Evolutionary conservation across 2,797 vertebrate genomes (phyloP).

Genomic region (Poecilia picta): DNA sequence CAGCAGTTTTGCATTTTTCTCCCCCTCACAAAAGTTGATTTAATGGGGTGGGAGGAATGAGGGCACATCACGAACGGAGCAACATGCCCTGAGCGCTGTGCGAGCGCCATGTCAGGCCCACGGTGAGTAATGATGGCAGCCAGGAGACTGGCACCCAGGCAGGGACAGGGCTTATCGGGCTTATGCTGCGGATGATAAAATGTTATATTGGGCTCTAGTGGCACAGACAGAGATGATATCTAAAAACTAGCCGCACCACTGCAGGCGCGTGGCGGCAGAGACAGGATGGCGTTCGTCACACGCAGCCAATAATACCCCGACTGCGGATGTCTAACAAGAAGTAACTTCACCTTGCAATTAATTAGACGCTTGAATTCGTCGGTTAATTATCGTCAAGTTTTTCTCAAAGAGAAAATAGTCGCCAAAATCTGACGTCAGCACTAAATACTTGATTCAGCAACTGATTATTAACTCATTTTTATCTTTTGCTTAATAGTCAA

Average conservation of each 20-base stretch:
- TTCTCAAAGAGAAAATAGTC: constrained; percentile 21
- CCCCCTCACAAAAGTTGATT: constrained; percentile 60
- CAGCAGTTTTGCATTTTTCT: constrained; percentile 57
- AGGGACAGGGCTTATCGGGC: constrained; percentile 70
- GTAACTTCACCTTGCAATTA: constrained; percentile 55
- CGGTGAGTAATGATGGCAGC: constrained; percentile 74
- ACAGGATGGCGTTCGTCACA: constrained; percentile 48
- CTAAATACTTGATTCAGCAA: not conserved
- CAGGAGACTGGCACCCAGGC: constrained; percentile 69
- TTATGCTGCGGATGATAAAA: constrained; percentile 71
- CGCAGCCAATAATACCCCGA: constrained; percentile 38
- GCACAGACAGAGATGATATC: constrained; percentile 57
- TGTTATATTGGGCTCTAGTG: constrained; percentile 63
- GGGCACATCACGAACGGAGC: constrained; percentile 70
- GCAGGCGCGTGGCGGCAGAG: constrained; percentile 40
- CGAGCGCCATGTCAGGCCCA: constrained; percentile 69
- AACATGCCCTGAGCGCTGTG: constrained; percentile 71
- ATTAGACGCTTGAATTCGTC: constrained; percentile 59
- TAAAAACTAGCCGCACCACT: constrained; percentile 52
- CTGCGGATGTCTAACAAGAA: constrained; percentile 37
- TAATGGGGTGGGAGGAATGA: constrained; percentile 74
- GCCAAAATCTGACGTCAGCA: constrained; percentile 1
- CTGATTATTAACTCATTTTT: not conserved
- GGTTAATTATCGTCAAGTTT: constrained; percentile 67
- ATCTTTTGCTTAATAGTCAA: not conserved